Conservation (phyloP, 2,113 vertebrate species). For the Enhydra lutris region DNA sequence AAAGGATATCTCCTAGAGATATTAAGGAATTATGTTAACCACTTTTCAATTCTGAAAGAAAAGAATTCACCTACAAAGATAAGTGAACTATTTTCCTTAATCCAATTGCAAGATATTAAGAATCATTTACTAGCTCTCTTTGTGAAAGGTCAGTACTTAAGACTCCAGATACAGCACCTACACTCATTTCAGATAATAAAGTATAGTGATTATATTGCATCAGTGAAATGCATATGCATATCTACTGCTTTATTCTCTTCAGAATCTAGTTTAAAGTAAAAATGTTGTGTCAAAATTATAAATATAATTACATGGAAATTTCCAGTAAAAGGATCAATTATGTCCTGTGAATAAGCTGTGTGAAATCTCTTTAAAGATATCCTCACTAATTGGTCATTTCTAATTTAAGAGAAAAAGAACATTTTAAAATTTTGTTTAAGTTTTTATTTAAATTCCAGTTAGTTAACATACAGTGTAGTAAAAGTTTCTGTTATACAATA, state of each 20-base stretch:
- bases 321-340: background rate
- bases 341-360: background rate
- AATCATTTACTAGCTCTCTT: background rate
- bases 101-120: background rate
- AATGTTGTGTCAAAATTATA: background rate
- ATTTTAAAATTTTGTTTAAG: background rate
- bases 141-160: background rate
- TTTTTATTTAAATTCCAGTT: background rate
- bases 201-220: rapidly evolving
- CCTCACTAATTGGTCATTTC: background rate
- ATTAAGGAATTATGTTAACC: background rate
- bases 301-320: background rate
- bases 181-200: background rate
- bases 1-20: background rate
- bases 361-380: background rate
- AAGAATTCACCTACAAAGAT: background rate
- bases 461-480: background rate
- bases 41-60: constrained; percentile 1
- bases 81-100: background rate
- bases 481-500: background rate
- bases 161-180: background rate
- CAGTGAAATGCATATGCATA: too few species aligned
- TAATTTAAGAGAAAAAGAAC: background rate
- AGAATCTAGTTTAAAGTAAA: background rate
- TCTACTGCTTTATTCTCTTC: background rate